phyloP scores from a whole-genome alignment of 2,797 vertebrate species.

The Microctenopoma steveboyesi region DNA sequence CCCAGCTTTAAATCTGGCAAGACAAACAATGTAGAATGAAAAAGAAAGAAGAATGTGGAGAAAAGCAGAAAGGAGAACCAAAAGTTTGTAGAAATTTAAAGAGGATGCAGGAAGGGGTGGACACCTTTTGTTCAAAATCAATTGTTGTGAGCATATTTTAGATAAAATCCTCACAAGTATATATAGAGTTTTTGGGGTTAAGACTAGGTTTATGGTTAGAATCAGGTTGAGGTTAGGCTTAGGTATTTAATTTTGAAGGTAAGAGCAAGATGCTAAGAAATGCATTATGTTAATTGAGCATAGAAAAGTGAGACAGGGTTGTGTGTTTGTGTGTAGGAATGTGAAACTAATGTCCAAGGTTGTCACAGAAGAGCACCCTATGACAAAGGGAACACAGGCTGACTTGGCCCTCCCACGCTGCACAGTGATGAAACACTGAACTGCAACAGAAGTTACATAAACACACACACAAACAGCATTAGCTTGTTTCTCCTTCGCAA shows the following conservation, averaged over 20 bases:
- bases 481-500: slow-evolving; percentile 37
- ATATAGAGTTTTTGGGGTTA: no score
- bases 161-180: no score
- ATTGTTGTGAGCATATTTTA: no score
- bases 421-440: slow-evolving; percentile 65
- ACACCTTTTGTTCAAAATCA: no score
- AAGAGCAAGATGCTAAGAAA: no score
- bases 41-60: slow-evolving; percentile 11
- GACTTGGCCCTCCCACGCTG: slow-evolving; percentile 40
- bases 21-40: slow-evolving; percentile 29
- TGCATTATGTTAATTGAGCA: no score
- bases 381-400: slow-evolving; percentile 66
- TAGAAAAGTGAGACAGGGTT: neutral
- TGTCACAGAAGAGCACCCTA: slow-evolving; percentile 76
- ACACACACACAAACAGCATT: neutral
- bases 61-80: slow-evolving; percentile 7
- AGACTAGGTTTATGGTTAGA: no score
- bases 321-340: slow-evolving; percentile 59
- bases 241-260: no score
- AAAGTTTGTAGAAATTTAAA: slow-evolving; percentile 11
- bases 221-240: no score
- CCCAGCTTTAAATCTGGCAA: slow-evolving; percentile 17
- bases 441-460: slow-evolving; percentile 16
- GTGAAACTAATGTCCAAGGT: slow-evolving; percentile 73
- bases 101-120: neutral